Base-by-base conservation (phyloP, 2,797 vertebrate species). In the Poeciliopsis gracilis region DNA sequence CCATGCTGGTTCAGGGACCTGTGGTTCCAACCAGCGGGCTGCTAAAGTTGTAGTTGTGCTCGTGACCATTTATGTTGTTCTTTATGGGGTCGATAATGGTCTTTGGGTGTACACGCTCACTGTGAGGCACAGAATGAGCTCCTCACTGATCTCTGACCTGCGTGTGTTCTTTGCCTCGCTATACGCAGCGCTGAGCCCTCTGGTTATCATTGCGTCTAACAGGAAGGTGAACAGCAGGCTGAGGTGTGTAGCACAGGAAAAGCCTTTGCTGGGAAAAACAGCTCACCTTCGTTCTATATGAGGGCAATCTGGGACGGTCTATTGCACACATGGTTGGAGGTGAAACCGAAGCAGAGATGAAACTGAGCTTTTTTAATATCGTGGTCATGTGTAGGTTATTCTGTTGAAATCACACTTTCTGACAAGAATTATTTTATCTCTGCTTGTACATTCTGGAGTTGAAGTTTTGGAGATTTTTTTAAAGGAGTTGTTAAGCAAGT, bases 21-120 rank as follows among this genome's bases (percentile, higher is more conserved):
- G 66, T 7, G 90, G 90, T 47, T 86, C 92, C 0, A 92, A 96
- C 82, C 93, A 76, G 16, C 83, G 95, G 6, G 95, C 96, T 0
- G 94, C 95, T 20, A 91, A 95, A 79, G 88, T 92, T 0, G 95
- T 96, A 7, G 91, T 96, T 0, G 84, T 92, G 0, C 90, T 96
- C 5, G 94, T 96, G 77, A 94, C 87, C 2, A 72, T 96, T 66
- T 95, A 95, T 6, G 89, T 96, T 77, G 67, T 93, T 13, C 83
- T 96, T 33, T 96, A 95, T 0, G 95, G 95, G 3, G 89, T 95
- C 5, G 95, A 96, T 77, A 96, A 94, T 0, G 94, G 93, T 2
- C 90, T 96, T 12, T 96, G 95, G 96, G 93, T 96, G 2, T 95
- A 96, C 87, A 96, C 95, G 0, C 90, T 96, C 13, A 93, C 93